Base-by-base conservation (phyloP, 2,113 vertebrate species). In the Epinephelus lanceolatus region DNA sequence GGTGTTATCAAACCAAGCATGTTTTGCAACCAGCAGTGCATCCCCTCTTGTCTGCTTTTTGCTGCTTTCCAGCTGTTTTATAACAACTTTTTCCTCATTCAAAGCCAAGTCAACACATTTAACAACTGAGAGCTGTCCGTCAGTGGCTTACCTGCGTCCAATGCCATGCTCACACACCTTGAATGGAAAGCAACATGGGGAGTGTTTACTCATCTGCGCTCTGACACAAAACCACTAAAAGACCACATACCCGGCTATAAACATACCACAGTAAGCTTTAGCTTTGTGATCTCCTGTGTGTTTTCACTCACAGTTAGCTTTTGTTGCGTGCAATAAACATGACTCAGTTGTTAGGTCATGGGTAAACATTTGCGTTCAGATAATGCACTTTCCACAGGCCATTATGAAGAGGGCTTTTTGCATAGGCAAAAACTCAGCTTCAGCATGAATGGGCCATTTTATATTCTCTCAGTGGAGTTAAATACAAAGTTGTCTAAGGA, bases 261-360 rank as follows among this genome's bases (percentile, higher is more conserved):
- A 92, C 87, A 88, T 85, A 85, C 80, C 85, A 69, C 71, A 56
- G 81, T 82, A 30, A 76, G 81, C 89, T 83, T 79, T 61, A 66
- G 83, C 84, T 87, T 89, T 91, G 83, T 85, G 59, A 88, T 91
- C 70, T 80, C 68, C 76, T 78, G 80, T 86, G 82, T 88, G 85
- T 91, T 92, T 91, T 88, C 83, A 90, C 89, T 93, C 85, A 67
- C 84, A 73, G 72, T 86, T 85, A 60, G 71, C 91, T 86, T 92
- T 88, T 88, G 89, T 87, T 89, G 84, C 81, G n/a, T 86, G 86
- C 82, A 78, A 81, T 90, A 84, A 92, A 90, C 89, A 79, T 92
- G 88, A 77, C 84, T 84, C 71, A 70, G 82, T 92, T 73, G 88
- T 91, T 86, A 91, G 84, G 86, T 88, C 79, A 84, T 61, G 57